These are phyloP conservation scores for Hippasteria phrygiana DNA, from an alignment of 53 echinoderm and acorn worm genomes.

Conservation along the genomic window DNA sequence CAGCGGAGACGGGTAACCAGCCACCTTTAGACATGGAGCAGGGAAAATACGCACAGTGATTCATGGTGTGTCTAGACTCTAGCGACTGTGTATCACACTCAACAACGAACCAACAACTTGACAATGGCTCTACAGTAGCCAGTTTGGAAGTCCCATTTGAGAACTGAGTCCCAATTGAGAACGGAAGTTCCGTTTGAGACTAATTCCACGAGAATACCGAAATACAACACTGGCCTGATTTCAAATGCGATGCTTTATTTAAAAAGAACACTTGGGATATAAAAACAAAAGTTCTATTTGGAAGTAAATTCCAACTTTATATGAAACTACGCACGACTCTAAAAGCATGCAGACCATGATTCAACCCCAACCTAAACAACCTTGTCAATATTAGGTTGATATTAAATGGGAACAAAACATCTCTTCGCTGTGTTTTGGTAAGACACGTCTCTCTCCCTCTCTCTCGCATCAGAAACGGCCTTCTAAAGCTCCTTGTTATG, in stretches of 20 bases:
- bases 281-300: background rate
- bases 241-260: too few species aligned
- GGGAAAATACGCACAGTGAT: background rate
- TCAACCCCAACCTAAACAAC: background rate
- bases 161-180: background rate
- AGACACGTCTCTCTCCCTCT: conserved; percentile 1
- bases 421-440: conserved; percentile 16
- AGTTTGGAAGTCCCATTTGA: background rate
- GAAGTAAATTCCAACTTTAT: too few species aligned
- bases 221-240: too few species aligned
- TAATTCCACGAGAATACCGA: too few species aligned
- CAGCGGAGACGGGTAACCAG: conserved; percentile 20
- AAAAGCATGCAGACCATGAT: background rate
- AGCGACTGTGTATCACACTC: too few species aligned
- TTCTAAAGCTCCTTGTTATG: background rate
- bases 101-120: background rate
- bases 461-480: background rate
- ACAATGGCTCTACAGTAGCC: background rate
- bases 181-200: background rate
- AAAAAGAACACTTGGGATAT: too few species aligned
- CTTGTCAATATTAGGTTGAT: background rate
- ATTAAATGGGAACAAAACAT: conserved; percentile 22
- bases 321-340: background rate
- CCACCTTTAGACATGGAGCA: background rate
- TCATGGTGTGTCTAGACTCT: too few species aligned